Evolutionary conservation across 2,797 vertebrate genomes (phyloP), one percentile per base, ranked within the genome.

Genomic region (Molothrus aeneus): DNA sequence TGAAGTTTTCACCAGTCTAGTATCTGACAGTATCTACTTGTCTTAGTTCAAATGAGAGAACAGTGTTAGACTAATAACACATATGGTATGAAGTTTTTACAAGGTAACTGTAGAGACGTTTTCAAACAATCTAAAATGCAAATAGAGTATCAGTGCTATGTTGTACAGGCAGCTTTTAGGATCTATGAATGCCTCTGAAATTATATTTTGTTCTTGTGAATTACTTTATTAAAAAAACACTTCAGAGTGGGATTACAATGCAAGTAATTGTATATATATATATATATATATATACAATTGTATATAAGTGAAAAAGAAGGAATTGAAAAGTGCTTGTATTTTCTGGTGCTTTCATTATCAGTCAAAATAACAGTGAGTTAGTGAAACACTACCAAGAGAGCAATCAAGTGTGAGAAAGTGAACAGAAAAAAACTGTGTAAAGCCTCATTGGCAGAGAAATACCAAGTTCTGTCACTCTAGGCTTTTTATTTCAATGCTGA

Each of bases 321-420:
- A 88, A 95, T 88, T 95, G 89, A 96, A 97, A 96, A 88, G 53
- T 96, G 72, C 94, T 96, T 93, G 72, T 95, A 91, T 97, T 93
- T 96, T 95, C 74, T 80, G 83, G 56, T 88, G 63, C 82, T 96
- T 97, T 97, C 65, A 92, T 97, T 96, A 88, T 93, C 92, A 92
- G 94, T 90, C 74, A 94, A 94, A 88, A 95, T 93, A 96, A 94
- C 20, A 75, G 42, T 73, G 71, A 91, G 34, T 91, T 74, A 92
- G 59, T 85, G 91, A 88, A 92, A 93, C 64, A 40, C 38, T 89
- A 91, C 50, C 50, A 86, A 91, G 53, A 78, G 86, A 95, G 82
- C 54, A 94, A 81, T 78, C 42, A 84, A 86, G 51, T 89, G 88
- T 79, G 71, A 95, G 85, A 93, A 97, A 95, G 14, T 31, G 72